Evolutionary conservation across 2,888 invertebrate species (phyloP), one percentile per base, ranked within the genome.

Genomic region (Synanthedon formicaeformis): DNA sequence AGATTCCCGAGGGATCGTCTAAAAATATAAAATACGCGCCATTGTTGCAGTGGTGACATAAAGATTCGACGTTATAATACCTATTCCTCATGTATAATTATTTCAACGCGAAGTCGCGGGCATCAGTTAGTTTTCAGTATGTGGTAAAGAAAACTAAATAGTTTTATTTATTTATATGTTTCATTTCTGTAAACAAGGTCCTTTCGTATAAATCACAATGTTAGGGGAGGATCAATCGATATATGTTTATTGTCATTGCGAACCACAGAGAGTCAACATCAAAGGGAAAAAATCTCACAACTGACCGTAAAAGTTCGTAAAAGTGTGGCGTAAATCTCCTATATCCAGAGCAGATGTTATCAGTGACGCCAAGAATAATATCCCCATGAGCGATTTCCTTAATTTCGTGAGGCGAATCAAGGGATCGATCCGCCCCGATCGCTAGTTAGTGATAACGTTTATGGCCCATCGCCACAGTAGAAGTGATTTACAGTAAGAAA

Each of bases 311-410:
- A 74, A 69, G 64, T 62, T 57, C 56, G 56, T 61, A 65, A 69
- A 69, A 73, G 65, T 67, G 70, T 63, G 62, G 69, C 69, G 70
- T 66, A 41, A 41, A 76, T 78, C 76, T 71, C 66, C 65, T 71
- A 64, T 67, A 67, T 69, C 69, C 65, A 67, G 65, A 65, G 60
- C 67, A 71, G 77, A 77, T 77, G 73, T 60, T 55, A 72, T 72
- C 70, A 56, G 54, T 53, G 58, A 60, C 62, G 60, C 55, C 53
- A 66, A 74, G 83, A 82, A 82, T 86, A 84, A 87, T 87, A 87
- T 81, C 80, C 81, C 81, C 84, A 85, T 87, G 83, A 87, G 84
- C 86, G 84, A 84, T 86, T 86, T 82, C 82, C 85, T 87, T 87
- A 87, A 87, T 87, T 87, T 84, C 81, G 85, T 82, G 84, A 79